Evolutionary conservation across 2,113 vertebrate genomes (phyloP).

Genomic region (Cygnus buccinator): DNA sequence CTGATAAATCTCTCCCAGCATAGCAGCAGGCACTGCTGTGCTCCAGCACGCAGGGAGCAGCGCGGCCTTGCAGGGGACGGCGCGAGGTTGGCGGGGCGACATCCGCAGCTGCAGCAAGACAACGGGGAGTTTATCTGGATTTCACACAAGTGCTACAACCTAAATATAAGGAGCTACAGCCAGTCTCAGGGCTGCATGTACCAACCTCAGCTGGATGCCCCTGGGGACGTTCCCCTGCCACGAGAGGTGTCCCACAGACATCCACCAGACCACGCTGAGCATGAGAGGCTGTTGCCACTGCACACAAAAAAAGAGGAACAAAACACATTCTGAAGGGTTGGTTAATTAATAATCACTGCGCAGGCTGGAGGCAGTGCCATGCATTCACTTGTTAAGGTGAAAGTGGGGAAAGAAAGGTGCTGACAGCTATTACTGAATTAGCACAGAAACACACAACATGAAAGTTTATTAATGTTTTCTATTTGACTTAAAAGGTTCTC

Average conservation of each 20-base stretch:
- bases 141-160: background rate
- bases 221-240: accelerated
- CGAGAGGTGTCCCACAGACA: background rate
- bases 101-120: accelerated
- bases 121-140: background rate
- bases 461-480: constrained; percentile 26
- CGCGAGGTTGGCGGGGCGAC: accelerated
- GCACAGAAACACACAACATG: background rate
- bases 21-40: background rate
- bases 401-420: constrained; percentile 36
- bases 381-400: background rate
- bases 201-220: background rate
- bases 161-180: background rate
- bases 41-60: background rate
- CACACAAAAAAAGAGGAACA: background rate
- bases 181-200: too few species aligned
- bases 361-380: constrained; percentile 14
- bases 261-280: background rate
- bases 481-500: background rate
- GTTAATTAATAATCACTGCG: constrained; percentile 1
- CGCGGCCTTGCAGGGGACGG: background rate
- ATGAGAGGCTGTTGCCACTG: background rate
- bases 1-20: background rate
- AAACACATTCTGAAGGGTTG: background rate
- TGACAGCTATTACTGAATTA: constrained; percentile 47